Evolutionary conservation across 1,140 invertebrate species (phyloP), one percentile per base, ranked within the genome.

Genomic region (Nasonia vitripennis): DNA sequence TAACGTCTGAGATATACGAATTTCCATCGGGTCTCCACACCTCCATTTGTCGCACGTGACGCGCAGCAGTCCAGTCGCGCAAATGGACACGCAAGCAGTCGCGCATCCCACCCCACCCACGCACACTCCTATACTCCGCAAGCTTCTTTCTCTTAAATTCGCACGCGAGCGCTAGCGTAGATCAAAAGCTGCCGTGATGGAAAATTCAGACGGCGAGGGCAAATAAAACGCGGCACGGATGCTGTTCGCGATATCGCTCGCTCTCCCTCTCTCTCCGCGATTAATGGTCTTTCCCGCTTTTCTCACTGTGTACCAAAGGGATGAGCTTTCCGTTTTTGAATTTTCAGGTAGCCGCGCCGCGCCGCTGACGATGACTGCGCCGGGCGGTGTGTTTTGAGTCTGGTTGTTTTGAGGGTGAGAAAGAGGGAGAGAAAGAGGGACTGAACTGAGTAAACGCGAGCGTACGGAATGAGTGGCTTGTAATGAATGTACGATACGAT

Each of bases 31-130:
- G 92, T 92, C 91, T 91, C 91, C 91, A 92, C 92, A 17, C 51
- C 92, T 92, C 92, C 92, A 93, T 93, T 93, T 91, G 91, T 85
- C 90, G 91, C 92, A 93, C 92, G 92, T 93, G 92, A 90, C 92
- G 91, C 92, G 14, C 9, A 86, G 20, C 27, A 86, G 74, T 77
- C 74, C 86, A 82, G 85, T 89, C 83, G 87, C 83, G 90, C 90
- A 27, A 91, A 91, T 90, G 90, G 90, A 91, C 88, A 89, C 89
- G 87, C 90, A 91, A 91, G 91, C 90, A 91, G 90, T 91, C 85
- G 90, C 86, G 20, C 12, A 0, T 0, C 41, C 0, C 14, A 3
- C 68, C 3, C 67, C 20, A 1, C 77, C 55, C 48, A 12, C 55
- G 10, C 20, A 7, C 23, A 41, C 34, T 7, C 6, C 23, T n/a